These are phyloP conservation scores for Petrocephalus schoutedeni DNA, from an alignment of 2,797 vertebrate species.

Conservation along the genomic window DNA sequence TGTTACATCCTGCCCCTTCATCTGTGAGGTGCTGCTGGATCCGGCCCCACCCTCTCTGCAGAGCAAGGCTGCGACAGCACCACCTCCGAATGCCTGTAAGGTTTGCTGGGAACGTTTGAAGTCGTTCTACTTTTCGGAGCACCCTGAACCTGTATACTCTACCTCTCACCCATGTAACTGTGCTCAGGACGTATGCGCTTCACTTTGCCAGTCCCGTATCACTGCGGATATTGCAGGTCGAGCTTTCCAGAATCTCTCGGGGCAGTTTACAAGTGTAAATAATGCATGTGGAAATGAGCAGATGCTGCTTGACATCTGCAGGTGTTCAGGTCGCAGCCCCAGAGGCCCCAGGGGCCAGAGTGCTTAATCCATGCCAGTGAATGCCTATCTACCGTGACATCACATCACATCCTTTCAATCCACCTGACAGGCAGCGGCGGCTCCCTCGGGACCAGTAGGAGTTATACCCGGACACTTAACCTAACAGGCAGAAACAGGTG, in stretches of 20 bases:
- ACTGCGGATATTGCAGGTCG: not conserved
- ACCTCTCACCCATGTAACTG: not conserved
- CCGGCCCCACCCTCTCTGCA: not conserved
- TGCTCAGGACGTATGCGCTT: too few species aligned
- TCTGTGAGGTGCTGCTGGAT: not conserved
- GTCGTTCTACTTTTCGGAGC: not conserved
- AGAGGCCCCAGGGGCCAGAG: not conserved
- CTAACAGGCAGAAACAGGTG: not conserved
- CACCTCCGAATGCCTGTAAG: not conserved
- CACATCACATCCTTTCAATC: not conserved
- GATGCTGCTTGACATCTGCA: conserved; percentile 10
- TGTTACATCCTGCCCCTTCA: not conserved
- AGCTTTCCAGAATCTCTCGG: not conserved
- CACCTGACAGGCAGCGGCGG: not conserved
- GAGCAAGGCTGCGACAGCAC: not conserved
- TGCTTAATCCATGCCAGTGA: not conserved
- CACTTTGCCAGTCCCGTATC: not conserved
- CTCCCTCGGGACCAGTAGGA: not conserved
- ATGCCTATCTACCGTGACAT: not conserved
- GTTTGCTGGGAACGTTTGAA: not conserved
- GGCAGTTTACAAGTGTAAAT: conserved; percentile 26
- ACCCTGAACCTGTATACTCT: not conserved
- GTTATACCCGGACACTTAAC: not conserved
- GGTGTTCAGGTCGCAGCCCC: conserved; percentile 9
- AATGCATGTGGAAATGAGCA: conserved; percentile 27